phyloP scores from a whole-genome alignment of 2,888 invertebrate genomes.

The Drosophila kanekoi region DNA sequence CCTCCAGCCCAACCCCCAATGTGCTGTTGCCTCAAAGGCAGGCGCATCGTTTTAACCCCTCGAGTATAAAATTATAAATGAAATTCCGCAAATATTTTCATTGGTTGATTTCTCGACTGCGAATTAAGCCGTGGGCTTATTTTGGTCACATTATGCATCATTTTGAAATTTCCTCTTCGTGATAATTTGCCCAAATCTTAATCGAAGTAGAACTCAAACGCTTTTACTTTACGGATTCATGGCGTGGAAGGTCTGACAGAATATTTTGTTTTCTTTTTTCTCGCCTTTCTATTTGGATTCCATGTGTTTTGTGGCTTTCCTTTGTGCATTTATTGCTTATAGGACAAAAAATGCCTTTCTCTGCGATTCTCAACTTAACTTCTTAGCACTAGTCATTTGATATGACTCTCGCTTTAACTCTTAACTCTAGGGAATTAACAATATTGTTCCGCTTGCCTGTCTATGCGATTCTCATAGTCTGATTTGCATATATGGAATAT shows the following conservation, averaged over 20 bases:
- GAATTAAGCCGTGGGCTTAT: constrained; percentile 44
- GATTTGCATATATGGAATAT: too few species aligned
- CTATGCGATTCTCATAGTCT: too few species aligned
- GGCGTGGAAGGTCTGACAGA: background rate
- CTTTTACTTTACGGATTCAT: background rate
- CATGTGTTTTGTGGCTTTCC: background rate
- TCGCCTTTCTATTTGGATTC: constrained; percentile 1
- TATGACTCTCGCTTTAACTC: too few species aligned
- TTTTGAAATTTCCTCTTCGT: background rate
- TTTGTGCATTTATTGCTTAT: background rate
- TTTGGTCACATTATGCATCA: background rate
- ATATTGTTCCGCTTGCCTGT: too few species aligned
- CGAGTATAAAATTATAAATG: constrained; percentile 70
- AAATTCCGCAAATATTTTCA: constrained; percentile 77
- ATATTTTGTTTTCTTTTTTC: background rate
- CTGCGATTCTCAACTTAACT: background rate
- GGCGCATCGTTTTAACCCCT: constrained; percentile 45
- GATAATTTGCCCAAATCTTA: constrained; percentile 18
- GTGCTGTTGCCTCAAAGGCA: constrained; percentile 3
- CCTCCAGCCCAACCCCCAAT: background rate
- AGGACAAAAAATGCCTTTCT: background rate
- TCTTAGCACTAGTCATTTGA: background rate
- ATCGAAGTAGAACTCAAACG: constrained; percentile 8
- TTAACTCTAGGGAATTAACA: background rate
- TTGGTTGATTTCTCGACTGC: constrained; percentile 56